Percentiles rank a stretch among this genome's conserved stretches.
These are phyloP conservation scores for Yponomeuta sedellus DNA, from an alignment of 2,888 invertebrate genomes.

Conservation along the genomic window DNA sequence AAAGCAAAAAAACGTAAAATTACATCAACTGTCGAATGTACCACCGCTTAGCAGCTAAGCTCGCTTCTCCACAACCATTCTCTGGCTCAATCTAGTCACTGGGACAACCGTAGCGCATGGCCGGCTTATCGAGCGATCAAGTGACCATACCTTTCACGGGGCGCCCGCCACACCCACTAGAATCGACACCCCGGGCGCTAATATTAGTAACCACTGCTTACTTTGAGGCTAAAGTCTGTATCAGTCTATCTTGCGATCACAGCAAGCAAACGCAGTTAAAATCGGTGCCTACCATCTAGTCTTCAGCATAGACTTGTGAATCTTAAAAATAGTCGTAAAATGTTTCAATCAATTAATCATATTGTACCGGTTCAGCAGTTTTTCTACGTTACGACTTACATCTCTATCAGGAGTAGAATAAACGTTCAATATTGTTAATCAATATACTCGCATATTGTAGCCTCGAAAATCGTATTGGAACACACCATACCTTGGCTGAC, in stretches of 20 bases:
- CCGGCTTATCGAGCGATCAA: slow-evolving; percentile 54
- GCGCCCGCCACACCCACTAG: slow-evolving; percentile 28
- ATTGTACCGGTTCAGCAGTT: no score
- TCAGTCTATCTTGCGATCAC: neutral
- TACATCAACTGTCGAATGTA: no score
- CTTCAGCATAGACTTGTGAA: no score
- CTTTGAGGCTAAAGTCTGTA: neutral
- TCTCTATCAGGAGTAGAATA: no score
- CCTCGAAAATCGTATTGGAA: neutral
- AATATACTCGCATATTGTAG: neutral
- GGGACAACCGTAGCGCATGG: slow-evolving; percentile 24
- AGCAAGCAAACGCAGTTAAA: neutral
- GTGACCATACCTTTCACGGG: slow-evolving; percentile 61
- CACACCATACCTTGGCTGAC: neutral
- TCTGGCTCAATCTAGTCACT: neutral
- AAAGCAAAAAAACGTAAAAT: no score
- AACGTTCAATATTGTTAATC: no score
- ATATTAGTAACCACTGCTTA: neutral
- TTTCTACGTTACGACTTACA: no score
- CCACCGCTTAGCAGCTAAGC: no score
- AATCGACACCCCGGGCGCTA: slow-evolving; percentile 7
- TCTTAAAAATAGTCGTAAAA: no score
- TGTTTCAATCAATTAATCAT: no score
- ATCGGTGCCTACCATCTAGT: neutral
- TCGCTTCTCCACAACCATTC: no score